Percentiles rank a stretch among this genome's conserved stretches.
Conservation (phyloP, 2,113 vertebrate species). For the Jacana jacana region DNA sequence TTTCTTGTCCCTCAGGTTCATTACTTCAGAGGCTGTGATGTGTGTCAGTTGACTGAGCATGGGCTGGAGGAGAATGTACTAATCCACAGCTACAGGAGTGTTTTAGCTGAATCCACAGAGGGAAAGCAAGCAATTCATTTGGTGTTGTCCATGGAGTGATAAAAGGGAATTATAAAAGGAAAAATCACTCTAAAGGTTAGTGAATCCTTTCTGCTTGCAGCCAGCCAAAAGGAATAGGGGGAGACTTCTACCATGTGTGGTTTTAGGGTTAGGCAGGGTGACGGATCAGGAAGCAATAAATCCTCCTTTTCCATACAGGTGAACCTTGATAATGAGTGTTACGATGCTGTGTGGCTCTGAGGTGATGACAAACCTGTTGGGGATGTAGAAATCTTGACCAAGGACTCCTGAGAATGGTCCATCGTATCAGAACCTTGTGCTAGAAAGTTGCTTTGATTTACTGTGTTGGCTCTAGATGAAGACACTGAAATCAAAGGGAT, state of each 20-base stretch:
- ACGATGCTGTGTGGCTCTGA: neutral
- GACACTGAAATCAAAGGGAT: neutral
- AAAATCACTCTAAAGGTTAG: neutral
- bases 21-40: neutral
- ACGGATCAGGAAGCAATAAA: neutral
- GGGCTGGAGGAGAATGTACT: neutral
- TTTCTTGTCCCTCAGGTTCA: neutral
- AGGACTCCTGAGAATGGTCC: neutral
- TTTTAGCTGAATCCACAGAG: neutral
- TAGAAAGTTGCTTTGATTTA: neutral
- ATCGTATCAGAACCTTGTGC: neutral
- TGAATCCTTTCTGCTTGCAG: neutral
- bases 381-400: neutral
- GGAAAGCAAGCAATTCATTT: neutral
- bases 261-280: neutral
- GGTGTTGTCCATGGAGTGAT: conserved; percentile 1
- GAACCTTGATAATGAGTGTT: neutral
- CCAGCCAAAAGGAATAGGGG: neutral
- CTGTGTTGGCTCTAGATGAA: neutral
- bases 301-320: neutral
- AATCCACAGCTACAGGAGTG: neutral
- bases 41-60: neutral
- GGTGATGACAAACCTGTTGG: neutral
- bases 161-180: neutral
- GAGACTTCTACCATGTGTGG: neutral